A percentile compares a stretch with the other conserved stretches of the same genome.
These are phyloP conservation scores for Macrobrachium nipponense DNA, from an alignment of 1,140 invertebrate species.

Conservation along the genomic window DNA sequence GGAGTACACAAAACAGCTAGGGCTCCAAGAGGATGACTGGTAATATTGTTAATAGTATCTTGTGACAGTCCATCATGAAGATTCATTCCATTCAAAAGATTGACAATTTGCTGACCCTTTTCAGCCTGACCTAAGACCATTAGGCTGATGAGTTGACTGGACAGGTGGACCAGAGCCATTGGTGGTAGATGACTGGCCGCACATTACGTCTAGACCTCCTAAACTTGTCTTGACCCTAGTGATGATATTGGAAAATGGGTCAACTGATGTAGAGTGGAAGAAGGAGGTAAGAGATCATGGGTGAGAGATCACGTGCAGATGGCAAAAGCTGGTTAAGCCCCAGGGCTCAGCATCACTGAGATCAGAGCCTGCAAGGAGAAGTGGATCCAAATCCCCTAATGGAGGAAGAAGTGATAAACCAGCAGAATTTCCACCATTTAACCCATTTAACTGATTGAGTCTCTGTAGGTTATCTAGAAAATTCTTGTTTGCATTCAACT, in stretches of 20 bases:
- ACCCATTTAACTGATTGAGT: constrained; percentile 60
- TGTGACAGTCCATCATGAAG: constrained; percentile 48
- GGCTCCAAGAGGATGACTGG: constrained; percentile 35
- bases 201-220: constrained; percentile 39
- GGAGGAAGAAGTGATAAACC: constrained; percentile 51
- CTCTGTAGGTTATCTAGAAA: constrained; percentile 60
- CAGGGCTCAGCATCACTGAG: constrained; percentile 48
- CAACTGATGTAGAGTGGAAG: constrained; percentile 36
- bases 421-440: constrained; percentile 50
- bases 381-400: constrained; percentile 55
- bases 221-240: constrained; percentile 36
- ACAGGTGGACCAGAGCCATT: constrained; percentile 37
- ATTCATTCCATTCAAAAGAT: constrained; percentile 43
- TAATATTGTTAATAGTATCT: constrained; percentile 18
- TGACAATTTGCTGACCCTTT: constrained; percentile 52
- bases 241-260: constrained; percentile 50
- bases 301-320: constrained; percentile 49
- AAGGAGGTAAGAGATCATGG: constrained; percentile 49
- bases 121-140: constrained; percentile 34
- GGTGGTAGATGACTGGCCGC: constrained; percentile 38
- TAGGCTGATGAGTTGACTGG: constrained; percentile 48
- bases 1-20: constrained; percentile 49
- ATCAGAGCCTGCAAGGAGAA: constrained; percentile 48
- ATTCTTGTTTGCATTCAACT: constrained; percentile 62
- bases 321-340: constrained; percentile 49